These are phyloP conservation scores for Heliconius congener DNA, from an alignment of 1,140 invertebrate genomes.

Conservation along the genomic window DNA sequence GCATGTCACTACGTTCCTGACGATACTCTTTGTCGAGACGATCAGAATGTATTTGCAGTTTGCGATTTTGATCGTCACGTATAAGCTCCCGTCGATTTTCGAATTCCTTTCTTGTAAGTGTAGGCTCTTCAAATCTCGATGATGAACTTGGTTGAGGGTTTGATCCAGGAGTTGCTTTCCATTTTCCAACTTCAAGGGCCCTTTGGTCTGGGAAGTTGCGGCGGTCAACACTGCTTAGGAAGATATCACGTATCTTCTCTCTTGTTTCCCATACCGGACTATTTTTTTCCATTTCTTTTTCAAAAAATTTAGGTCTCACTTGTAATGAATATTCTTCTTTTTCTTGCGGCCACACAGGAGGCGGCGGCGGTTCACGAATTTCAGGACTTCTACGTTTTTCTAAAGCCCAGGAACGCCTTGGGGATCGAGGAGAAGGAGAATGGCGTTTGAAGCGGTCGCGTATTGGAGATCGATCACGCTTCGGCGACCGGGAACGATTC, in stretches of 20 bases:
- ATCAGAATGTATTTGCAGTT: constrained; percentile 32
- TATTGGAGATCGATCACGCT: constrained; percentile 60
- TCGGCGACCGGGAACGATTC: constrained; percentile 54
- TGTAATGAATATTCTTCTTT: constrained; percentile 36
- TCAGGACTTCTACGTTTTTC: constrained; percentile 68
- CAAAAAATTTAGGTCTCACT: constrained; percentile 34
- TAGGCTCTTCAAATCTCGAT: constrained; percentile 17
- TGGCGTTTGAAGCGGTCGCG: constrained; percentile 58
- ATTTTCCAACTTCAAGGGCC: constrained; percentile 14
- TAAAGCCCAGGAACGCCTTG: constrained; percentile 66
- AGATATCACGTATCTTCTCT: constrained; percentile 36
- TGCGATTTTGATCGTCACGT: constrained; percentile 38
- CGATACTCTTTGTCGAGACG: constrained; percentile 37
- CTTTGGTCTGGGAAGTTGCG: constrained; percentile 36
- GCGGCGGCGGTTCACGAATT: constrained; percentile 55
- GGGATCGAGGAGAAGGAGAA: constrained; percentile 62
- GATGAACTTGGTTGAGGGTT: constrained; percentile 28
- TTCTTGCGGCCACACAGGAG: constrained; percentile 61
- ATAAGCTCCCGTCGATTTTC: constrained; percentile 34
- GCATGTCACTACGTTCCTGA: constrained; percentile 36
- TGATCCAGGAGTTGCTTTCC: constrained; percentile 32
- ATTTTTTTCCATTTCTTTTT: constrained; percentile 36
- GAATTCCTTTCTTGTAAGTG: constrained; percentile 38
- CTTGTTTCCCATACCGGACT: constrained; percentile 36
- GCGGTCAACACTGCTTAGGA: constrained; percentile 16